Percentiles rank a stretch among this genome's conserved stretches.
Conservation (phyloP, 2,113 vertebrate genomes). For the Corynorhinus townsendii region DNA sequence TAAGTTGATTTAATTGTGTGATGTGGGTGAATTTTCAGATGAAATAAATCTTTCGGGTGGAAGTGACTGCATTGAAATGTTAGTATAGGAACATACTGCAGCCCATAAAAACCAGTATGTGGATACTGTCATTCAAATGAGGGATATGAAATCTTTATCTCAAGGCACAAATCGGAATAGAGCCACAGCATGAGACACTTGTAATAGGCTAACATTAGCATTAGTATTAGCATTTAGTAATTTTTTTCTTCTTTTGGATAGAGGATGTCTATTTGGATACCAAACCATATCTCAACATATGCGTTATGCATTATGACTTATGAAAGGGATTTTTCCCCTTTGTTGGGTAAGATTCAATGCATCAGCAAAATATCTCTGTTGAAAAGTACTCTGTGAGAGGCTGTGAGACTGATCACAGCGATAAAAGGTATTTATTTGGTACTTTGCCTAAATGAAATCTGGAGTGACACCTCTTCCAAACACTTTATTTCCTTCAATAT, state of each 20-base stretch:
- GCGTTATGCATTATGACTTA: neutral
- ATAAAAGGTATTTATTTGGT: neutral
- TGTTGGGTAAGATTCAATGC: neutral
- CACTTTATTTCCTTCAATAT: neutral
- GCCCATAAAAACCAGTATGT: constrained; percentile 28
- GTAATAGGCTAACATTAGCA: constrained; percentile 22
- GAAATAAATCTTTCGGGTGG: constrained; percentile 45
- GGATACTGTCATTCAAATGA: constrained; percentile 59
- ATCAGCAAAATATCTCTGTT: neutral
- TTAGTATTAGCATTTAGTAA: constrained; percentile 17
- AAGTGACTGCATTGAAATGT: constrained; percentile 52
- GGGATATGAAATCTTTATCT: constrained; percentile 50
- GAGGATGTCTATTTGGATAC: constrained; percentile 6
- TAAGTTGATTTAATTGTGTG: constrained; percentile 37
- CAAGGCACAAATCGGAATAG: constrained; percentile 47
- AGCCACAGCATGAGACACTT: constrained; percentile 27
- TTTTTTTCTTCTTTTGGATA: constrained; percentile 1
- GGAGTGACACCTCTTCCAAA: neutral
- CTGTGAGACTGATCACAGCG: neutral
- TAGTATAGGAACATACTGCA: constrained; percentile 30
- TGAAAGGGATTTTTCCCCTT: constrained; percentile 17
- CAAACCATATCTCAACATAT: neutral
- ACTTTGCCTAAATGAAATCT: constrained; percentile 26
- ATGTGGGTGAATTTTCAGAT: constrained; percentile 16
- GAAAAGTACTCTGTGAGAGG: neutral